Percentiles rank a stretch among this genome's conserved stretches.
Conservation (phyloP, 2,888 invertebrate species). For the Tetragonula carbonaria region DNA sequence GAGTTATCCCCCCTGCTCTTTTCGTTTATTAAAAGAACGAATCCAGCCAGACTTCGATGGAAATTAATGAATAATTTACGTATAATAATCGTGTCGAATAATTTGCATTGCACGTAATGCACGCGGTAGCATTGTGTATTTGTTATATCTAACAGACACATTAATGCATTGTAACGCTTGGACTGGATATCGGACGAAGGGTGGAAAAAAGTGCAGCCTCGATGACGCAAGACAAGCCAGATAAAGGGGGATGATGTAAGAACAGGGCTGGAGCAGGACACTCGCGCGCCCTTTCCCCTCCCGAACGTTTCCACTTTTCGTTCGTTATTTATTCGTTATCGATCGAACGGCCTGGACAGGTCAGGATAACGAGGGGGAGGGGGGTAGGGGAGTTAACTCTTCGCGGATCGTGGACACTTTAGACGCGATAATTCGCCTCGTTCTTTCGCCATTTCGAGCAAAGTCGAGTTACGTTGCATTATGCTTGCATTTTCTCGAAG, state of each 20-base stretch:
- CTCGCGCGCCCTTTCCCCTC: background rate
- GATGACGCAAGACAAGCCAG: constrained; percentile 68
- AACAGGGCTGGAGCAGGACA: constrained; percentile 46
- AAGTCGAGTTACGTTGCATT: background rate
- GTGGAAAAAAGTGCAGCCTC: constrained; percentile 57
- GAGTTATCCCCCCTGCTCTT: too few relatives aligned
- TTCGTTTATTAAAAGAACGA: too few relatives aligned
- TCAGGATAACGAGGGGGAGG: too few relatives aligned
- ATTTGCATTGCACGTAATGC: too few relatives aligned
- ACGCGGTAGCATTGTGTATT: background rate
- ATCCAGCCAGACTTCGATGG: too few relatives aligned
- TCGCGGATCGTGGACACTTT: background rate
- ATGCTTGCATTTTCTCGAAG: too few relatives aligned
- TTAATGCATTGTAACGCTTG: background rate
- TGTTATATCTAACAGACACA: background rate
- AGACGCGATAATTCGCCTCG: background rate
- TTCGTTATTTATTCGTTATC: background rate
- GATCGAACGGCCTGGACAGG: background rate
- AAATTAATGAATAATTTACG: too few relatives aligned
- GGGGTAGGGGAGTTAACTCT: background rate
- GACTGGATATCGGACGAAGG: background rate
- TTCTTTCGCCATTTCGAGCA: background rate
- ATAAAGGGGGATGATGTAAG: constrained; percentile 63
- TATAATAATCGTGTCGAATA: too few relatives aligned
- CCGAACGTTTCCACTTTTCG: background rate